These are phyloP conservation scores for Cryptotermes secundus DNA, from an alignment of 1,140 invertebrate genomes.

Conservation along the genomic window DNA sequence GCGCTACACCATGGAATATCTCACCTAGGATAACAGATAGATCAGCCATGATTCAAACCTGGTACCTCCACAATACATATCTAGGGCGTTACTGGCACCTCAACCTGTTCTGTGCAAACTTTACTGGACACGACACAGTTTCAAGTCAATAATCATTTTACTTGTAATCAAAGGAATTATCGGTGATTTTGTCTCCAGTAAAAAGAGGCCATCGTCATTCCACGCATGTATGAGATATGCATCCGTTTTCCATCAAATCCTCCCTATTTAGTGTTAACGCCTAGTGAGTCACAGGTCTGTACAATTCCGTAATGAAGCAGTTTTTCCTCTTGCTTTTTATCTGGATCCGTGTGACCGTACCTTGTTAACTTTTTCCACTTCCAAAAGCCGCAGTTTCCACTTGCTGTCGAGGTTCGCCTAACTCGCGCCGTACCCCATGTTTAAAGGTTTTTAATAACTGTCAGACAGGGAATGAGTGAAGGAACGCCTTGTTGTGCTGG, in stretches of 20 bases:
- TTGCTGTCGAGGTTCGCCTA: neutral
- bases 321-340: neutral
- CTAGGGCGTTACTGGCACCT: no score
- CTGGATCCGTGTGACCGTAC: neutral
- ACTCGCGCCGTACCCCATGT: slow-evolving; percentile 21
- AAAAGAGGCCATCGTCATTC: no score
- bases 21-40: no score
- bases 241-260: neutral
- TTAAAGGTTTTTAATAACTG: slow-evolving; percentile 31
- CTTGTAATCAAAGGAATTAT: no score
- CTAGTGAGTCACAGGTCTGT: neutral
- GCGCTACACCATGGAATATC: no score
- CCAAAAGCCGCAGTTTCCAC: neutral
- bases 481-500: slow-evolving; percentile 1
- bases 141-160: no score
- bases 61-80: no score
- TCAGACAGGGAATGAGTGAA: neutral
- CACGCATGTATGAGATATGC: no score
- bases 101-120: no score
- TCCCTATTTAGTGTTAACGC: neutral
- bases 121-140: no score
- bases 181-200: no score
- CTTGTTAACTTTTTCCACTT: slow-evolving; percentile 9
- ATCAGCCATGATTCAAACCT: no score
- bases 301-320: neutral